These are phyloP conservation scores for Xenops minutus DNA, from an alignment of 2,797 vertebrate species.

Conservation along the genomic window DNA sequence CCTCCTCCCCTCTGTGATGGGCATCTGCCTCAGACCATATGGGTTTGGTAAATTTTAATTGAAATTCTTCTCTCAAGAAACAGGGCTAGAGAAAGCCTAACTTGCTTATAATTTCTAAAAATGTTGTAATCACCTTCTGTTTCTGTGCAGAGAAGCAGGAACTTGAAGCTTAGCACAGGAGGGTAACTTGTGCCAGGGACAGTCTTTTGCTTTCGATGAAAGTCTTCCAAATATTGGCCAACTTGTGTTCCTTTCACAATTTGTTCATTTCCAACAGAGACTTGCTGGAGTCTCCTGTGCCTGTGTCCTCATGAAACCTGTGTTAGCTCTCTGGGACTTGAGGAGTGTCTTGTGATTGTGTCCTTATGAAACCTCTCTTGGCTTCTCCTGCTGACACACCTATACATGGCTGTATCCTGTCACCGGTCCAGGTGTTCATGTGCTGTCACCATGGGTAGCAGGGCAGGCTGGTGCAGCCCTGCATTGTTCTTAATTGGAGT, in stretches of 20 bases:
- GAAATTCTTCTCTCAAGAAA: not conserved
- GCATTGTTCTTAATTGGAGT: not conserved
- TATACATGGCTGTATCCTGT: not conserved
- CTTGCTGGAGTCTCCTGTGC: not conserved
- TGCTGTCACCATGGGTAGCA: accelerated
- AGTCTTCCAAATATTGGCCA: slow-evolving; percentile 33
- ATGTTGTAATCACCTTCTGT: not conserved
- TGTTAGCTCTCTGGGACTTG: not conserved
- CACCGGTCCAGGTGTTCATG: accelerated
- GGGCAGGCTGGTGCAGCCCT: not conserved
- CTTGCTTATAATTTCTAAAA: slow-evolving; percentile 29
- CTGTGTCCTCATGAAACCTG: slow-evolving; percentile 29
- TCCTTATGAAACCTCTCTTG: slow-evolving; percentile 40
- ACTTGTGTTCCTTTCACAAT: not conserved
- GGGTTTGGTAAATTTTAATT: slow-evolving; percentile 6
- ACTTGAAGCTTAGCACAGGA: not conserved
- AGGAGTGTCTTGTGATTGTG: not conserved
- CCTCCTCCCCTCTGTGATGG: slow-evolving; percentile 12
- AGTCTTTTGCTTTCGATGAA: slow-evolving; percentile 58
- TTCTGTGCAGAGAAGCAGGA: not conserved
- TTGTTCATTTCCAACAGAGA: slow-evolving; percentile 5
- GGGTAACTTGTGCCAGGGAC: slow-evolving; percentile 7
- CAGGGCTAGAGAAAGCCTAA: not conserved
- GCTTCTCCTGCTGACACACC: not conserved
- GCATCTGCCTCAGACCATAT: slow-evolving; percentile 13